A percentile compares a stretch with the other conserved stretches of the same genome.
These are phyloP conservation scores for Thereva nobilitata DNA, from an alignment of 2,888 invertebrate species.

Conservation along the genomic window DNA sequence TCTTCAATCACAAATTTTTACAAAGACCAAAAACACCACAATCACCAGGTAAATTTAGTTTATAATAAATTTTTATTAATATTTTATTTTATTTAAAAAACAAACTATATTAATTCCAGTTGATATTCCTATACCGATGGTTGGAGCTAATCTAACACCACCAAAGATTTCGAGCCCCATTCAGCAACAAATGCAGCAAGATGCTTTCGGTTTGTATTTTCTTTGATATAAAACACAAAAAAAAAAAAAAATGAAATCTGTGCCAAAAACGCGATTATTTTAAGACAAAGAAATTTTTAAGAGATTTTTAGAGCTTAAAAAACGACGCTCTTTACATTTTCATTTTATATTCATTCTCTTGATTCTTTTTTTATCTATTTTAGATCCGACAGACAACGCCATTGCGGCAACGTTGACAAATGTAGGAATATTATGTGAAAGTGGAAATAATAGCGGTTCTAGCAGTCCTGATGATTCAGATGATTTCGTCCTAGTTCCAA, in stretches of 20 bases:
- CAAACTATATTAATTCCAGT: conserved; percentile 44
- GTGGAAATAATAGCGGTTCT: conserved; percentile 57
- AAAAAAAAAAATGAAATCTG: no score
- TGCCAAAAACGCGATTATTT: no score
- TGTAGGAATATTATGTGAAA: conserved; percentile 61
- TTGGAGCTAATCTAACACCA: conserved; percentile 51
- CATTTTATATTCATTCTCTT: conserved; percentile 3
- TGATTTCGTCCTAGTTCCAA: conserved; percentile 81
- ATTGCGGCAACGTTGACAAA: conserved; percentile 64
- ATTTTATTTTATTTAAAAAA: conserved; percentile 4
- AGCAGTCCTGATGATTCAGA: conserved; percentile 73
- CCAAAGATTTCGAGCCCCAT: conserved; percentile 59
- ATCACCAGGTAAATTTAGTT: conserved; percentile 56
- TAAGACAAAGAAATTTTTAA: no score
- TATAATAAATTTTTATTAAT: conserved; percentile 5
- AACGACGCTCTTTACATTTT: neutral
- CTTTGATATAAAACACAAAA: no score
- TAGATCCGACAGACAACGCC: conserved; percentile 61
- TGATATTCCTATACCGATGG: conserved; percentile 52
- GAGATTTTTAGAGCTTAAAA: no score
- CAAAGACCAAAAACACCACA: conserved; percentile 66
- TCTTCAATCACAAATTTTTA: conserved; percentile 93
- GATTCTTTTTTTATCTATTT: conserved; percentile 32
- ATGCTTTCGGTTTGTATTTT: neutral
- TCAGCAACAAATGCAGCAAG: conserved; percentile 54